phyloP scores from a whole-genome alignment of 2,113 vertebrate genomes.

The Morphnarchus princeps region DNA sequence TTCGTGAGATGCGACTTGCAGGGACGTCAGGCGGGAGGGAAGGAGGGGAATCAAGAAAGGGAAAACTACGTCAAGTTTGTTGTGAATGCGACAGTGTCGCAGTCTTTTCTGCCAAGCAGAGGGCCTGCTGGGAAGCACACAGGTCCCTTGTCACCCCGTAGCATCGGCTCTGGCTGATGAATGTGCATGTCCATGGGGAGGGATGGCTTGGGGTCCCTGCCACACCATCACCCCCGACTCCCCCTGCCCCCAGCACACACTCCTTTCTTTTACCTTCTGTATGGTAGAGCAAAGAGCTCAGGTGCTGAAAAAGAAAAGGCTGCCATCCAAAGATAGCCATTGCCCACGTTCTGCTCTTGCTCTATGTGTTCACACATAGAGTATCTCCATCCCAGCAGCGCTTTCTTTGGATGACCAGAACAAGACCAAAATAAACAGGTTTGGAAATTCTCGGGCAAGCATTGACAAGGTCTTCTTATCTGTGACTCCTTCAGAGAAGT shows the following conservation, averaged over 20 bases:
- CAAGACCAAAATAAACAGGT: neutral
- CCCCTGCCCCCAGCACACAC: neutral
- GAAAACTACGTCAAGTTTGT: neutral
- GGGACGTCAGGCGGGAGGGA: neutral
- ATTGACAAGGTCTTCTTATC: neutral
- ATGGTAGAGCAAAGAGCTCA: neutral
- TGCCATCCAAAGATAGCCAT: neutral
- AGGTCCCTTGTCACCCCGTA: neutral
- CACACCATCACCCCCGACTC: neutral
- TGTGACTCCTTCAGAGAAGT: neutral
- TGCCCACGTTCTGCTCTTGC: neutral
- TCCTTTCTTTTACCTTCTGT: neutral
- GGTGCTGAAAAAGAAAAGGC: neutral
- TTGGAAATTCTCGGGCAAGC: neutral
- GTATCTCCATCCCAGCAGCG: neutral
- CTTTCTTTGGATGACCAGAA: neutral
- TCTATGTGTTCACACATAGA: neutral
- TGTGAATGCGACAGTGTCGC: neutral
- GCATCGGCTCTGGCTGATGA: neutral
- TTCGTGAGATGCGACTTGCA: rapidly evolving
- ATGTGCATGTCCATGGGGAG: neutral
- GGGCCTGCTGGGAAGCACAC: neutral
- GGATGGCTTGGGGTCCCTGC: neutral
- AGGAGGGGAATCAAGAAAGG: neutral
- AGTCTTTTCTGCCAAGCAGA: neutral